Evolutionary conservation across 1,140 invertebrate species (phyloP).

Genomic region (Vollenhovia emeryi): DNA sequence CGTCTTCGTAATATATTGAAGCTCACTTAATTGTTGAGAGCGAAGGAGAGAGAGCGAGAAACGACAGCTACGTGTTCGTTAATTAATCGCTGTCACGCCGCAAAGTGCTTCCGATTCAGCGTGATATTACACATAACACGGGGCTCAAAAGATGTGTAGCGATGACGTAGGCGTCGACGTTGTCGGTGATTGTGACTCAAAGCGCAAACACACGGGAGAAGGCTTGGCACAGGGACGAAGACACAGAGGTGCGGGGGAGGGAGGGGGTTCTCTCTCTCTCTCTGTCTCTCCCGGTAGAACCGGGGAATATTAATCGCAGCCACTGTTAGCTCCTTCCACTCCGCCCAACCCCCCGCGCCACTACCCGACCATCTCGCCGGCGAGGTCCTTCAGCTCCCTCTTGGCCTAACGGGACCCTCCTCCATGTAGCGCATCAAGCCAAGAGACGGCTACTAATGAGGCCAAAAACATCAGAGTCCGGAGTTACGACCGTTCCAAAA

Average conservation of each 20-base stretch:
- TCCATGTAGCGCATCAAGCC: slow-evolving; percentile 74
- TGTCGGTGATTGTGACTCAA: slow-evolving; percentile 65
- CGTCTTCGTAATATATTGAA: slow-evolving; percentile 42
- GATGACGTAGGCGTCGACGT: slow-evolving; percentile 59
- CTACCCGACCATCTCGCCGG: slow-evolving; percentile 44
- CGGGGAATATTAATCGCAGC: slow-evolving; percentile 83
- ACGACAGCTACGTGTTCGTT: slow-evolving; percentile 59
- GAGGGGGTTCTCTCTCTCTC: slow-evolving; percentile 54
- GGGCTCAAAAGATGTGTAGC: slow-evolving; percentile 68
- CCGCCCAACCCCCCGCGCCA: slow-evolving; percentile 47
- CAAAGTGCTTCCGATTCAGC: slow-evolving; percentile 59
- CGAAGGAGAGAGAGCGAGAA: slow-evolving; percentile 16
- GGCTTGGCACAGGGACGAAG: slow-evolving; percentile 58
- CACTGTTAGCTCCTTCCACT: slow-evolving; percentile 76
- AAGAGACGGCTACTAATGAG: slow-evolving; percentile 83
- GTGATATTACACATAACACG: slow-evolving; percentile 66
- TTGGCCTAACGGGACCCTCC: slow-evolving; percentile 67
- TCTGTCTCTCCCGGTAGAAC: slow-evolving; percentile 72
- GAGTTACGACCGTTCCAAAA: slow-evolving; percentile 82
- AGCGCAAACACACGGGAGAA: slow-evolving; percentile 65
- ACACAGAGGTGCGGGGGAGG: slow-evolving; percentile 46
- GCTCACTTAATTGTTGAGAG: slow-evolving; percentile 40
- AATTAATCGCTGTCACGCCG: slow-evolving; percentile 60
- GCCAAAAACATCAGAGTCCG: slow-evolving; percentile 81
- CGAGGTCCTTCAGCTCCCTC: slow-evolving; percentile 59